Conservation (phyloP, 2,888 invertebrate species). For the Phengaris arion region DNA sequence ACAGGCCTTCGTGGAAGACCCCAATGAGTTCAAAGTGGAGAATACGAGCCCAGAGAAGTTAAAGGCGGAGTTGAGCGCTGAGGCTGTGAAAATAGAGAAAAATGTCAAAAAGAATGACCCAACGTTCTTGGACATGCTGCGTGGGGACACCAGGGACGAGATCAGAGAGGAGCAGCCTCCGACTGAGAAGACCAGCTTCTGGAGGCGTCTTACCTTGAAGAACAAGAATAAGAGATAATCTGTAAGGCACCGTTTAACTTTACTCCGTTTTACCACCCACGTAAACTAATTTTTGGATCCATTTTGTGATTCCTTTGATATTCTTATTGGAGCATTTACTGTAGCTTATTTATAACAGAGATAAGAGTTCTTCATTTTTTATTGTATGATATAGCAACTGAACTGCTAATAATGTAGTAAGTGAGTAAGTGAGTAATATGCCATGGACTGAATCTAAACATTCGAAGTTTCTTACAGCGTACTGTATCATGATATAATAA, state of each 20-base stretch:
- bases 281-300: conserved; percentile 33
- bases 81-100: conserved; percentile 82
- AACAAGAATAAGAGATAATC: conserved; percentile 83
- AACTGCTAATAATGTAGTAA: background rate
- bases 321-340: conserved; percentile 26
- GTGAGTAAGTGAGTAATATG: background rate
- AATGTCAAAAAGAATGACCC: conserved; percentile 78
- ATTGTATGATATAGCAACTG: background rate
- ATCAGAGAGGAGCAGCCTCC: conserved; percentile 70
- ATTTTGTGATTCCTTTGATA: conserved; percentile 19
- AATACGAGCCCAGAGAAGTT: conserved; percentile 84
- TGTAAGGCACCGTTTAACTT: conserved; percentile 40
- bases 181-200: conserved; percentile 82
- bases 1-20: conserved; percentile 86
- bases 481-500: background rate
- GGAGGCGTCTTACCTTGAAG: conserved; percentile 85
- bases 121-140: conserved; percentile 83
- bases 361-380: background rate
- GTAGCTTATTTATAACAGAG: conserved; percentile 6
- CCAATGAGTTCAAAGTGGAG: conserved; percentile 85
- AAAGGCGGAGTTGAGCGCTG: conserved; percentile 83
- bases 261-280: conserved; percentile 50
- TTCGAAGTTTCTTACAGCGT: background rate
- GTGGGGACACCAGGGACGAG: conserved; percentile 79
- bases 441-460: background rate